These are phyloP conservation scores for Dasyprocta punctata DNA, from an alignment of 2,113 vertebrate genomes.

Conservation along the genomic window DNA sequence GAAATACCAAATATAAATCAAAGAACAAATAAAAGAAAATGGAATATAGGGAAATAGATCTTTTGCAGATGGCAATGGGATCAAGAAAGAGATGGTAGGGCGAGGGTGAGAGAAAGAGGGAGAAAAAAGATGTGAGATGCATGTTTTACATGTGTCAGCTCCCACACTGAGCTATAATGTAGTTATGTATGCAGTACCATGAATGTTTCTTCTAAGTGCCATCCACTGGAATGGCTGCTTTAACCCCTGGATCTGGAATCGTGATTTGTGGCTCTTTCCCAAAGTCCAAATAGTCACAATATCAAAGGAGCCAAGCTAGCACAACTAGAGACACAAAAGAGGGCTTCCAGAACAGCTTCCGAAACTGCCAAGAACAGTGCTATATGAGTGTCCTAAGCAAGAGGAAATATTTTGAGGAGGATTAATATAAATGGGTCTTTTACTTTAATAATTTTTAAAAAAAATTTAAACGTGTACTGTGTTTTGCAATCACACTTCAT, in stretches of 20 bases:
- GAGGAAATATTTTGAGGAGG: not conserved
- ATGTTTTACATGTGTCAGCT: not conserved
- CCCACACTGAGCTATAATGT: not conserved
- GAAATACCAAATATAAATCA: not conserved
- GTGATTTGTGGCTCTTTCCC: not conserved
- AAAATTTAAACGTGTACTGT: not conserved
- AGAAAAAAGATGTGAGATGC: not conserved
- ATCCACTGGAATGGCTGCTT: fast-evolving
- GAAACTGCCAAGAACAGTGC: not conserved
- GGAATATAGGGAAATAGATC: not conserved
- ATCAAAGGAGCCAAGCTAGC: not conserved
- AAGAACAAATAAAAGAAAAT: not conserved
- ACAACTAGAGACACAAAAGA: not conserved
- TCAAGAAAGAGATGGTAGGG: not conserved
- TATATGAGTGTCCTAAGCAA: not conserved
- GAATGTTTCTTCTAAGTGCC: not conserved
- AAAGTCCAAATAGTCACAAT: not conserved
- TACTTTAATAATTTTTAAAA: not conserved
- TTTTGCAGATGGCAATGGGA: not conserved
- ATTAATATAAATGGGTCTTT: not conserved
- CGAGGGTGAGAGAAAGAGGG: not conserved
- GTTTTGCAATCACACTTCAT: not conserved
- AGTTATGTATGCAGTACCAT: not conserved
- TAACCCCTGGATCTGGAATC: not conserved
- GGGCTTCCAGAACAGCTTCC: not conserved